Evolutionary conservation across 30 jellyfish, hydroid and myxozoan genomes (phyloP).

Genomic region (Chironex yamaguchii): DNA sequence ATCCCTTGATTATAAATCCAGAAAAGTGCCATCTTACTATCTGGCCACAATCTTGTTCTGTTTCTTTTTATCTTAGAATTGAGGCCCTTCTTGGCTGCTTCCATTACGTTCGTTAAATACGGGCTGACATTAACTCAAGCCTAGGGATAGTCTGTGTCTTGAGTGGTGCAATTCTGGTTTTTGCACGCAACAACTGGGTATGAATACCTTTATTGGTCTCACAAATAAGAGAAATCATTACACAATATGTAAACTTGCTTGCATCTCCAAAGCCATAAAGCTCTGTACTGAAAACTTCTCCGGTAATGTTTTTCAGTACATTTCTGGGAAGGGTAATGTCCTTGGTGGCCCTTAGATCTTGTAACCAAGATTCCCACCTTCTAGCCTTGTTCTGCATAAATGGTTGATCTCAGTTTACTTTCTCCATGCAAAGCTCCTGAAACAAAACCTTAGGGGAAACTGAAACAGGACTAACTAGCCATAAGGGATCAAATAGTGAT

Average conservation of each 20-base stretch:
- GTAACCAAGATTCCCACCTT: constrained; percentile 25
- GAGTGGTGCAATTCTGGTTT: constrained; percentile 67
- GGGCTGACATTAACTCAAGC: constrained; percentile 50
- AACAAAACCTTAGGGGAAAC: constrained; percentile 15
- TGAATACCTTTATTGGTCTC: constrained; percentile 25
- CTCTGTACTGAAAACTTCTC: constrained; percentile 27
- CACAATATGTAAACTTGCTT: constrained; percentile 37
- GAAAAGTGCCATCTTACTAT: constrained; percentile 58
- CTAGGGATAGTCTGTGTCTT: constrained; percentile 56
- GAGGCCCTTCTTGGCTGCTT: constrained; percentile 30
- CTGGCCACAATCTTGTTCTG: constrained; percentile 43
- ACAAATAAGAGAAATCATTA: neutral
- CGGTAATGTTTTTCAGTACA: neutral
- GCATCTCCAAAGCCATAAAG: constrained; percentile 68
- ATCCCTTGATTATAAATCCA: constrained; percentile 49
- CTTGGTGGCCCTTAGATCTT: constrained; percentile 12
- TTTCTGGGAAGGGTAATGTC: constrained; percentile 3
- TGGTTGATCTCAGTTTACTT: constrained; percentile 44
- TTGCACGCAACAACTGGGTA: constrained; percentile 17
- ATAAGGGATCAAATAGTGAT: constrained; percentile 34
- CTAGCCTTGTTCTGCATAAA: neutral
- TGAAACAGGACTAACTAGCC: constrained; percentile 27
- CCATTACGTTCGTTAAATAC: constrained; percentile 37
- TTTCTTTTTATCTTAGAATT: constrained; percentile 20
- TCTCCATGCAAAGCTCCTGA: constrained; percentile 23